Evolutionary conservation across 2,797 vertebrate species (phyloP).

Genomic region (Columba guinea): DNA sequence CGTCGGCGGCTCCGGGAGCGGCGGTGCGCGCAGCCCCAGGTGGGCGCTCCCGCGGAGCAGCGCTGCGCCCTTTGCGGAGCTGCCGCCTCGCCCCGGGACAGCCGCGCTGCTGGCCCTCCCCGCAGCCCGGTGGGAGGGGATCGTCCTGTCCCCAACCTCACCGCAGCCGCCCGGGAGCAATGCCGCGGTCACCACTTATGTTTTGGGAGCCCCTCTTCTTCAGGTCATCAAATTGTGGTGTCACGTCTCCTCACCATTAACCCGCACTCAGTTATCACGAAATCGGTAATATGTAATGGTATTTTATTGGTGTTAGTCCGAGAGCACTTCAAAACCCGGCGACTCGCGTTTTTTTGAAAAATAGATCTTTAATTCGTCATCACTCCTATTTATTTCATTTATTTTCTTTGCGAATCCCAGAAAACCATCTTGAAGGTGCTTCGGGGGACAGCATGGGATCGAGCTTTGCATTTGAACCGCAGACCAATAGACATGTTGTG

Average conservation of each 20-base stretch:
- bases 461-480: not conserved
- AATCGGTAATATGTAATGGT: no score
- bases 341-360: no score
- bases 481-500: not conserved
- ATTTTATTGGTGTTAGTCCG: not conserved
- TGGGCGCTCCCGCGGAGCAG: not conserved
- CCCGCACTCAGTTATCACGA: not conserved
- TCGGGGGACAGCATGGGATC: not conserved
- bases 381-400: not conserved
- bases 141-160: not conserved
- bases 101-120: not conserved
- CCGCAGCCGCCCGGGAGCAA: not conserved
- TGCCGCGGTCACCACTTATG: not conserved
- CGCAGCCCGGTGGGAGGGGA: not conserved
- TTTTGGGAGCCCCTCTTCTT: not conserved
- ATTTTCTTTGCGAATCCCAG: not conserved
- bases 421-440: not conserved
- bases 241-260: not conserved
- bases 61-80: slow-evolving; percentile 59
- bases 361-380: not conserved
- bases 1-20: not conserved
- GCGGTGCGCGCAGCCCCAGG: not conserved
- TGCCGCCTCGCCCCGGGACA: slow-evolving; percentile 61
- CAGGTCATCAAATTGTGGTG: not conserved
- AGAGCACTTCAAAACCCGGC: not conserved